Evolutionary conservation across 2,113 vertebrate species (phyloP).

Genomic region (Antigone vipio): DNA sequence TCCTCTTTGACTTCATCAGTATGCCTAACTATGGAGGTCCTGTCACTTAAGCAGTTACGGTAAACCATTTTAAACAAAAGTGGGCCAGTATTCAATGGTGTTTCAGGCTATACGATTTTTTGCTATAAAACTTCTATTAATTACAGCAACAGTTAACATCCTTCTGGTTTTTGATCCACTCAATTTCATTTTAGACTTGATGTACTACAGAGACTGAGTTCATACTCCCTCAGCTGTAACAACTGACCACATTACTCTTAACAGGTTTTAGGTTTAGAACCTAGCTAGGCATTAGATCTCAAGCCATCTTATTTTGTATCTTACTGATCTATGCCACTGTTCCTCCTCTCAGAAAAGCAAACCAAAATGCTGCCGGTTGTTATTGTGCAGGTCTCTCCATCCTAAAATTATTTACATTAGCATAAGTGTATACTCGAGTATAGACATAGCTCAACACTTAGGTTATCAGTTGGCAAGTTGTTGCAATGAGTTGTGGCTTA

Average conservation of each 20-base stretch:
- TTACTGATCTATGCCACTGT: rapidly evolving
- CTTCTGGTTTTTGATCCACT: background rate
- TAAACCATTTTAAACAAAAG: background rate
- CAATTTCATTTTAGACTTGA: background rate
- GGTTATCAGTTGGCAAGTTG: rapidly evolving
- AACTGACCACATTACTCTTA: background rate
- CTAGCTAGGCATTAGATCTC: background rate
- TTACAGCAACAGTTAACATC: background rate
- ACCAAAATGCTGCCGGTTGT: background rate
- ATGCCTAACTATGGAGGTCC: background rate
- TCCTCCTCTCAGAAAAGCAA: background rate
- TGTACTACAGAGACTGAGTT: background rate
- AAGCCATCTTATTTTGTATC: background rate
- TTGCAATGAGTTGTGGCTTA: background rate
- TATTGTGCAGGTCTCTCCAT: background rate
- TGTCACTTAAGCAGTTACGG: background rate
- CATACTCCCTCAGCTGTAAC: background rate
- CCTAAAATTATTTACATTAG: background rate
- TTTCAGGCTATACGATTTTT: background rate
- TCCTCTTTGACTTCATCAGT: background rate
- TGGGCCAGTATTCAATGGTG: background rate
- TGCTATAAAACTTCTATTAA: background rate
- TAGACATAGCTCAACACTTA: background rate
- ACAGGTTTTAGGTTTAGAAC: background rate
- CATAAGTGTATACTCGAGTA: background rate